Evolutionary conservation across 2,797 vertebrate genomes (phyloP).

Genomic region (Hippocampus kuda): DNA sequence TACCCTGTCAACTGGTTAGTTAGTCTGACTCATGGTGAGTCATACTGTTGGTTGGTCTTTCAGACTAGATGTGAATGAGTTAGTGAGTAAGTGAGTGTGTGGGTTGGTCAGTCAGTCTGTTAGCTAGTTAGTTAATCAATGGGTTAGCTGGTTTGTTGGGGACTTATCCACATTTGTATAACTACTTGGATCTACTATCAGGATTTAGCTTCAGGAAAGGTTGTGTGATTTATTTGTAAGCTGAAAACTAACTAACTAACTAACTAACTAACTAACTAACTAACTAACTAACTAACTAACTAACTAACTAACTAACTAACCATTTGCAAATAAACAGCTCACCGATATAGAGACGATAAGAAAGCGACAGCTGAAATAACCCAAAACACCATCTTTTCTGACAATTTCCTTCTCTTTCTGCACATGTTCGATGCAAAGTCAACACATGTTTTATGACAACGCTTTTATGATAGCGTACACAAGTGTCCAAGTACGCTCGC

Average conservation of each 20-base stretch:
- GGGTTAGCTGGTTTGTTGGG: not conserved
- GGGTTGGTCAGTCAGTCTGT: not conserved
- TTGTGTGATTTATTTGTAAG: not conserved
- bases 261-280: not conserved
- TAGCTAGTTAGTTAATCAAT: too few relatives aligned
- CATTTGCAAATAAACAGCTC: too few relatives aligned
- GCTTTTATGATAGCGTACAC: conserved; percentile 42
- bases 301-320: not conserved
- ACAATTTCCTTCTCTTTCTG: not conserved
- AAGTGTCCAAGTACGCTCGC: conserved; percentile 38
- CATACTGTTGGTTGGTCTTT: too few relatives aligned
- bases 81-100: too few relatives aligned
- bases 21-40: too few relatives aligned
- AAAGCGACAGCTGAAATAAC: not conserved
- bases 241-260: not conserved
- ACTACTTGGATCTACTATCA: too few relatives aligned
- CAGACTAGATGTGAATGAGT: too few relatives aligned
- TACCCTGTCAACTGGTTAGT: too few relatives aligned
- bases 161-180: too few relatives aligned
- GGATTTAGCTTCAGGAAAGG: not conserved
- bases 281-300: not conserved
- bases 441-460: conserved; percentile 4
- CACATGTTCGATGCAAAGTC: not conserved
- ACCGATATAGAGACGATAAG: too few relatives aligned
- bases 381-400: not conserved